These are phyloP conservation scores for Tachypleus tridentatus DNA, from an alignment of 1,140 invertebrate genomes.

Conservation along the genomic window DNA sequence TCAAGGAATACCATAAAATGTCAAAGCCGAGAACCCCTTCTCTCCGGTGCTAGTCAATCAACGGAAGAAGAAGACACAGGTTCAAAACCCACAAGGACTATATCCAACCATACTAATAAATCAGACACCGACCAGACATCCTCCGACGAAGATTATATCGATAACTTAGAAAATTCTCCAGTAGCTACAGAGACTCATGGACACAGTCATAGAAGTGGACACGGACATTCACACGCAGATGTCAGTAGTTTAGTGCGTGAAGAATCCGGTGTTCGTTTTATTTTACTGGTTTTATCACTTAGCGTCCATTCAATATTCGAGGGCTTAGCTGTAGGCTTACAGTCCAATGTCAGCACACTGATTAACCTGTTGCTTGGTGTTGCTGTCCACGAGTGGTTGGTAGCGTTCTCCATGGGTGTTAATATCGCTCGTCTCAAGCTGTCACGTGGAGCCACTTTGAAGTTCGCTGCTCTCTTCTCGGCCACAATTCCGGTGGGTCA, in stretches of 20 bases:
- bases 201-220: background rate
- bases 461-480: slow-evolving; percentile 27
- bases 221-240: slow-evolving; percentile 12
- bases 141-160: no score
- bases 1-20: background rate
- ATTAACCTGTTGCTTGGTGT: slow-evolving; percentile 30
- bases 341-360: slow-evolving; percentile 24
- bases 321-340: slow-evolving; percentile 32
- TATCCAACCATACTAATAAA: background rate
- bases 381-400: slow-evolving; percentile 31
- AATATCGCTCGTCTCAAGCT: slow-evolving; percentile 27
- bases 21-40: background rate
- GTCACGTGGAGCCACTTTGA: slow-evolving; percentile 16
- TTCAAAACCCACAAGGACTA: background rate
- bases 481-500: slow-evolving; percentile 31
- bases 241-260: slow-evolving; percentile 18
- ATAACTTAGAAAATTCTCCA: no score
- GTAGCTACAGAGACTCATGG: background rate
- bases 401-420: slow-evolving; percentile 33
- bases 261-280: slow-evolving; percentile 29
- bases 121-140: no score
- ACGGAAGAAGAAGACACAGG: slow-evolving; percentile 1
- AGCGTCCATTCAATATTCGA: slow-evolving; percentile 33
- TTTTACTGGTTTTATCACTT: slow-evolving; percentile 30
- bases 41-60: background rate